A percentile compares a stretch with the other conserved stretches of the same genome.
phyloP scores from a whole-genome alignment of 1,140 invertebrate genomes.

The Tribolium castaneum region DNA sequence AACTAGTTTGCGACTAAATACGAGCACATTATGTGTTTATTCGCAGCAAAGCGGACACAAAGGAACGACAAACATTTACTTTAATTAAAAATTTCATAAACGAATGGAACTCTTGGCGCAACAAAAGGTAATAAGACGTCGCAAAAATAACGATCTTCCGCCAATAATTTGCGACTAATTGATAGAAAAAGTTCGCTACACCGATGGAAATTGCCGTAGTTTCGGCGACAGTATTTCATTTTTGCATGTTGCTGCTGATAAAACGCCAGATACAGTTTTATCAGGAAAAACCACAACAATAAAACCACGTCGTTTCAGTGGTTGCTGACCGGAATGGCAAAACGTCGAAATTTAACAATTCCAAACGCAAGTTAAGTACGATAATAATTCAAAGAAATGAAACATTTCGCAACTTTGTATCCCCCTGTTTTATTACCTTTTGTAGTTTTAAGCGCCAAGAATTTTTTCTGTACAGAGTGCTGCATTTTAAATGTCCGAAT shows the following conservation, averaged over 20 bases:
- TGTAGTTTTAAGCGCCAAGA: no score
- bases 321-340: background rate
- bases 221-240: background rate
- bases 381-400: background rate
- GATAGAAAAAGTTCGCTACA: background rate
- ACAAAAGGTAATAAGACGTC: background rate
- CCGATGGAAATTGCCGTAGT: background rate
- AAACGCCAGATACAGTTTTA: background rate
- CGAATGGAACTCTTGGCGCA: background rate
- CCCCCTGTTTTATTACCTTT: background rate
- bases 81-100: background rate
- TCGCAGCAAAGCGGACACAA: no score
- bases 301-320: conserved; percentile 4
- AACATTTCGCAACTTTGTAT: background rate
- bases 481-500: no score
- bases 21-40: no score
- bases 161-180: background rate
- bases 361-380: background rate
- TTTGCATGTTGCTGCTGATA: background rate
- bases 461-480: no score
- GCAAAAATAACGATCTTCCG: background rate
- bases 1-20: background rate
- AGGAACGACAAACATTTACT: background rate
- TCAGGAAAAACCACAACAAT: conserved; percentile 15
- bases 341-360: background rate